Conservation (phyloP, 2,888 invertebrate species). For the Antitype chi region DNA sequence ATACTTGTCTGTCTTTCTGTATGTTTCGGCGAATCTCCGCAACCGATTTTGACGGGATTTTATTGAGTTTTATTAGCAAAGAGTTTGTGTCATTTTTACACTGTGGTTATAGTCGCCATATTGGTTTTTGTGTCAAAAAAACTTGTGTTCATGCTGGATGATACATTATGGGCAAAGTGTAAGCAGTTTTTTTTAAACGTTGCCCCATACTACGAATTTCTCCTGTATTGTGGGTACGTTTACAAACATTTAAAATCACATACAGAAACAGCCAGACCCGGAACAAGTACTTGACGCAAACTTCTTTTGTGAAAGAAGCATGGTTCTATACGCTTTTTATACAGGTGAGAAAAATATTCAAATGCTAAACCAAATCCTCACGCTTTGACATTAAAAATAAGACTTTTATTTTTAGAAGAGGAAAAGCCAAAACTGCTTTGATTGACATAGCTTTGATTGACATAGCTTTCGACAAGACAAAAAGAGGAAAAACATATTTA, state of each 20-base stretch:
- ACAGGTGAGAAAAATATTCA: neutral
- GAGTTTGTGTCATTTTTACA: neutral
- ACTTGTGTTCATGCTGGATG: neutral
- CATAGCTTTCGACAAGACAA: neutral
- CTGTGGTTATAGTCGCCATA: neutral
- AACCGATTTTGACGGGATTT: no score
- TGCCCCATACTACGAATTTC: no score
- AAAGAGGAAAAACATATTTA: neutral
- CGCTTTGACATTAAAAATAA: neutral
- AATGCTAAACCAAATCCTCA: neutral
- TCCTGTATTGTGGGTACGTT: no score
- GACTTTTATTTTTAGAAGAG: neutral
- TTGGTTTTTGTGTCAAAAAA: neutral
- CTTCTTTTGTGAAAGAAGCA: no score
- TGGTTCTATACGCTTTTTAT: neutral
- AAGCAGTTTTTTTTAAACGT: no score
- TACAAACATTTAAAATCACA: no score
- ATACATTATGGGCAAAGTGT: neutral
- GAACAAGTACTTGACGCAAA: no score
- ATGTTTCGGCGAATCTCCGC: no score
- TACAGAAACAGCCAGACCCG: no score
- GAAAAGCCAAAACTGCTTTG: constrained; percentile 4
- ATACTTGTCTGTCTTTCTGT: no score
- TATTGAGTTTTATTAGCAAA: neutral
- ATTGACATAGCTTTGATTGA: neutral